phyloP scores from a whole-genome alignment of 2,113 vertebrate genomes.

The Aleadryas rufinucha region DNA sequence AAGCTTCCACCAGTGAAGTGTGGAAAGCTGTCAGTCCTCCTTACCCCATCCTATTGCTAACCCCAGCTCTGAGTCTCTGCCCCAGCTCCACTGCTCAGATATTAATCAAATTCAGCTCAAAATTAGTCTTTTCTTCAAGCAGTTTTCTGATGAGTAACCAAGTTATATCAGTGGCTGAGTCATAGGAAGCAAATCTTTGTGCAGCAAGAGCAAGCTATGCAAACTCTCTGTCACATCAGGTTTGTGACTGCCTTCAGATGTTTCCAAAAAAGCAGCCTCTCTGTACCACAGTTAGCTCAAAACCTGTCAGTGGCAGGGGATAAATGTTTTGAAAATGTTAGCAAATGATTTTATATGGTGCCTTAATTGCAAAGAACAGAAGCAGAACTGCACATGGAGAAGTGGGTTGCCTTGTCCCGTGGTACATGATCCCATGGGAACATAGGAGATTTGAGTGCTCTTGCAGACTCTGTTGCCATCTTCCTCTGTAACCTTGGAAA shows the following conservation, averaged over 20 bases:
- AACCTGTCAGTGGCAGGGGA: neutral
- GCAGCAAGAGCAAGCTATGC: neutral
- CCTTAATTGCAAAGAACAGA: constrained; percentile 9
- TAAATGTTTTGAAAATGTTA: constrained; percentile 34
- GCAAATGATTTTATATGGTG: neutral
- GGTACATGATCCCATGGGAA: neutral
- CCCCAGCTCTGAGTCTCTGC: neutral
- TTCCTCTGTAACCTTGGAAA: neutral
- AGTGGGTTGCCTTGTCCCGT: rapidly evolving
- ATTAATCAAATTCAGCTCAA: neutral
- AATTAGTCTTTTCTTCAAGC: neutral
- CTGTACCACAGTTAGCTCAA: neutral
- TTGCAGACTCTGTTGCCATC: neutral
- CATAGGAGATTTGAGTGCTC: neutral
- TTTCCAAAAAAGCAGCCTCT: neutral
- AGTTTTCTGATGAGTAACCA: neutral
- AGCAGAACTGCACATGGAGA: neutral
- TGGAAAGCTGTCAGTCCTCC: neutral
- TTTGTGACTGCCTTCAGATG: constrained; percentile 31
- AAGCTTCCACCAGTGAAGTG: neutral
- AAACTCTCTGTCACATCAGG: constrained; percentile 24
- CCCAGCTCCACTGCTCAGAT: neutral
- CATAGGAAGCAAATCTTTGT: constrained; percentile 22
- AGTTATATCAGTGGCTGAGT: constrained; percentile 6
- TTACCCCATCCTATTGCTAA: neutral